Evolutionary conservation across 2,888 invertebrate genomes (phyloP).

Genomic region (Neoitamus cyanurus): DNA sequence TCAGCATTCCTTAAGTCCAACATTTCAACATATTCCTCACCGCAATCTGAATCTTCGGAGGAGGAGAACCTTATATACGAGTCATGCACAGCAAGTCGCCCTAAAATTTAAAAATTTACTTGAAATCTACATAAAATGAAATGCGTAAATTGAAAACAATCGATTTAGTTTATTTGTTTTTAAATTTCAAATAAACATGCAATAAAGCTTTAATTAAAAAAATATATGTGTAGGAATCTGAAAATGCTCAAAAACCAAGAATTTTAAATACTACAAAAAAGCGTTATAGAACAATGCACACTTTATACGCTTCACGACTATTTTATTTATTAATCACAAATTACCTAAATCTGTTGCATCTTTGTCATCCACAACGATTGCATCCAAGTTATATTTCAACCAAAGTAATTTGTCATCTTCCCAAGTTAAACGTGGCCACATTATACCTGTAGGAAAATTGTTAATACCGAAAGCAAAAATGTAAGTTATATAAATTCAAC

Average conservation of each 20-base stretch:
- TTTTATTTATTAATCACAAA: not conserved
- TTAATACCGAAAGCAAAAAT: not conserved
- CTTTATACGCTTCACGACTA: not conserved
- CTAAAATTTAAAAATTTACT: not conserved
- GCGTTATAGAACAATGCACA: not conserved
- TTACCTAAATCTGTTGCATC: slow-evolving; percentile 36
- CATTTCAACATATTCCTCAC: not conserved
- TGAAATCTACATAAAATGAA: not conserved
- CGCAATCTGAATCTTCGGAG: not conserved
- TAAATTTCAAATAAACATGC: no score
- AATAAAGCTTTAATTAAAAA: no score
- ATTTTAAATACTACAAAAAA: not conserved
- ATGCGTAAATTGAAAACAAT: not conserved
- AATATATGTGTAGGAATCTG: no score
- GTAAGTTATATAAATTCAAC: not conserved
- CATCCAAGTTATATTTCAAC: slow-evolving; percentile 50
- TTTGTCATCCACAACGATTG: slow-evolving; percentile 42
- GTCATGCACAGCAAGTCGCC: not conserved
- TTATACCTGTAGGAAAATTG: slow-evolving; percentile 4
- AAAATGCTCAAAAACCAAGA: no score
- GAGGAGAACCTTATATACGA: not conserved
- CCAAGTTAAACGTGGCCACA: slow-evolving; percentile 47
- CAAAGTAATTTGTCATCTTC: slow-evolving; percentile 48
- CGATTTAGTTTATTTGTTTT: no score
- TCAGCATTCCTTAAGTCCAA: not conserved